Evolutionary conservation across 2,888 invertebrate genomes (phyloP), one percentile per base, ranked within the genome.

Genomic region (Sceliomorpha sp.): DNA sequence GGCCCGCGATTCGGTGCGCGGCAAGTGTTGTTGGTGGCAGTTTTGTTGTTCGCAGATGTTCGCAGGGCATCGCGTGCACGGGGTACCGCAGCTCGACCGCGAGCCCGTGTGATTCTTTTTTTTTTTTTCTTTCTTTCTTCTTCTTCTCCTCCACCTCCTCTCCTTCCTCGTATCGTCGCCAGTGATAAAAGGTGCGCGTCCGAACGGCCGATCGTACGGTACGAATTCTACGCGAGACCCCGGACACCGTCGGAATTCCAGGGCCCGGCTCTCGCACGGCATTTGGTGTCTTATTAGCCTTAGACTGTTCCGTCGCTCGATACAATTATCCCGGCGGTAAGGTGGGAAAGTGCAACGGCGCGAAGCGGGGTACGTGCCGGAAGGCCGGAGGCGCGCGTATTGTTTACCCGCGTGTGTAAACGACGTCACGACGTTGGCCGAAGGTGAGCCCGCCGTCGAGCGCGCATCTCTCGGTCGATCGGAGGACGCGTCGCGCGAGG

Each of bases 401-500:
- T 59, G 66, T 58, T 48, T 39, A 58, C 40, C 34, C 24, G 4
- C 47, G 39, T 27, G 20, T 13, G 40, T 26, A 39, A 40, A 29
- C 37, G 32, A 27, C 45, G 51, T 53, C 34, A 29, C 26, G 53
- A 47, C 32, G 56, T 44, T 50, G n/a, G n/a, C n/a, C n/a, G n/a
- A n/a, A n/a, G n/a, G n/a, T n/a, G n/a, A n/a, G n/a, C n/a, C n/a
- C n/a, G n/a, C n/a, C n/a, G n/a, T n/a, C 42, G 53, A 27, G 40
- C 47, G 48, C 36, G 48, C 53, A 40, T 17, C 47, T 51, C 12
- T 26, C 14, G 42, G 69, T 44, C 51, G 58, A 75, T 75, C 71
- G 48, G 64, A 72, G 70, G 75, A 79, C 76, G 80, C 81, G 77
- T 76, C 75, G 76, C 74, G 72, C 76, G 79, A 80, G 81, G 82